A percentile compares a stretch with the other conserved stretches of the same genome.
These are phyloP conservation scores for Colletes collaris DNA, from an alignment of 2,888 invertebrate genomes.

Conservation along the genomic window DNA sequence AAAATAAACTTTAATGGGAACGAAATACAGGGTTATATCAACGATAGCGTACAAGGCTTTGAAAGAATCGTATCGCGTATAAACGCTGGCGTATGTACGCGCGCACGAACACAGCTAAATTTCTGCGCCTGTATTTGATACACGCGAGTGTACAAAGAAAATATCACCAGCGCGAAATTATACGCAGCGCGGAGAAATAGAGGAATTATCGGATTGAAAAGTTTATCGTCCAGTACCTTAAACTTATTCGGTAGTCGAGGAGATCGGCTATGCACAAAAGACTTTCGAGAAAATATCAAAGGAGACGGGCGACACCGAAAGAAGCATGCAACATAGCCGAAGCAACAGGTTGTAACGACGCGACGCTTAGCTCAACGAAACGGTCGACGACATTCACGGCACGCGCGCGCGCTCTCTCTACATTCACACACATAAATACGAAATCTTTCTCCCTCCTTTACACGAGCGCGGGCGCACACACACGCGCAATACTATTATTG, in stretches of 20 bases:
- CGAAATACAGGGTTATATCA: not conserved
- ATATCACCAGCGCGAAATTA: constrained; percentile 2
- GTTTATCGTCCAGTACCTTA: constrained; percentile 8
- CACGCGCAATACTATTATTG: constrained; percentile 12
- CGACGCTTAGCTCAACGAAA: constrained; percentile 60
- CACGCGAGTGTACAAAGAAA: not conserved
- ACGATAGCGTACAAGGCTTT: not conserved
- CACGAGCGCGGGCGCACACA: too few relatives aligned
- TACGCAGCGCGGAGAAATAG: not conserved
- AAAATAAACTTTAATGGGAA: not conserved
- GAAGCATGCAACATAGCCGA: constrained; percentile 38
- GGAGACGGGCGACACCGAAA: constrained; percentile 17
- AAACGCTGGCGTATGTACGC: not conserved
- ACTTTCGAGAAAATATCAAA: not conserved
- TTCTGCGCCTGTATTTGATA: not conserved
- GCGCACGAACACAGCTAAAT: too few relatives aligned
- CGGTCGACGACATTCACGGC: constrained; percentile 66
- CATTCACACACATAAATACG: constrained; percentile 22
- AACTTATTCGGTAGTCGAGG: not conserved
- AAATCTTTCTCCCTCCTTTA: constrained; percentile 13
- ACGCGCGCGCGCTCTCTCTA: constrained; percentile 35
- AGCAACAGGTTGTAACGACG: constrained; percentile 69
- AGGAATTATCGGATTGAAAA: not conserved
- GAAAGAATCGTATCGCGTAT: constrained; percentile 9
- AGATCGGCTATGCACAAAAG: not conserved